Percentiles rank a stretch among this genome's conserved stretches.
phyloP scores from a whole-genome alignment of 1,140 invertebrate genomes.

The Ceratitis capitata region DNA sequence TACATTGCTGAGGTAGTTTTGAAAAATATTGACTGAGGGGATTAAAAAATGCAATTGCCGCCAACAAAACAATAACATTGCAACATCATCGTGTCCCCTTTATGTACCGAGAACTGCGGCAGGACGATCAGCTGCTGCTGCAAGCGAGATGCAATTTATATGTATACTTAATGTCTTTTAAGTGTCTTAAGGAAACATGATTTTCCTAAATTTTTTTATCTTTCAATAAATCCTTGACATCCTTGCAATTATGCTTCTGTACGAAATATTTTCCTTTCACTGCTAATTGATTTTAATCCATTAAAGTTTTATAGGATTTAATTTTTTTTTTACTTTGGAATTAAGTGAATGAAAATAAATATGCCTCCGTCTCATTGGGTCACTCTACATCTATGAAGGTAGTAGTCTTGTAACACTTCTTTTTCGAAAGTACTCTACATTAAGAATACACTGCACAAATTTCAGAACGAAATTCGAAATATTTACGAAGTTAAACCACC shows the following conservation, averaged over 20 bases:
- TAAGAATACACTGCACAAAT: no score
- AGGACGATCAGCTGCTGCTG: background rate
- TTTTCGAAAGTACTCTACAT: no score
- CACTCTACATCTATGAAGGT: no score
- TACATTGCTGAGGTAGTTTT: no score
- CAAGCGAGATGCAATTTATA: background rate
- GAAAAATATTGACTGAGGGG: background rate
- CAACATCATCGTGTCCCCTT: background rate
- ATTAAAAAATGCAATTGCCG: slow-evolving; percentile 31
- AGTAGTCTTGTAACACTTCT: no score
- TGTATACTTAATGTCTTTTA: no score
- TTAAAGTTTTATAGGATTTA: background rate
- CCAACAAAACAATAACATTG: slow-evolving; percentile 8
- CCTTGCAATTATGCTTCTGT: background rate
- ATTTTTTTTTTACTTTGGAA: background rate
- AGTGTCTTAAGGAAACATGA: no score
- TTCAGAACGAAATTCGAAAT: no score
- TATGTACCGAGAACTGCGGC: background rate
- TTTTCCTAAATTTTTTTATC: no score
- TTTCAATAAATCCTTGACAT: background rate
- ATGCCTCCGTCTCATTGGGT: no score
- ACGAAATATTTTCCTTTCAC: background rate
- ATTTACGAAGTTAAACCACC: no score
- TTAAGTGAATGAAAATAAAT: no score
- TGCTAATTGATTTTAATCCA: background rate